phyloP scores from a whole-genome alignment of 2,797 vertebrate species.

The Spheniscus humboldti region DNA sequence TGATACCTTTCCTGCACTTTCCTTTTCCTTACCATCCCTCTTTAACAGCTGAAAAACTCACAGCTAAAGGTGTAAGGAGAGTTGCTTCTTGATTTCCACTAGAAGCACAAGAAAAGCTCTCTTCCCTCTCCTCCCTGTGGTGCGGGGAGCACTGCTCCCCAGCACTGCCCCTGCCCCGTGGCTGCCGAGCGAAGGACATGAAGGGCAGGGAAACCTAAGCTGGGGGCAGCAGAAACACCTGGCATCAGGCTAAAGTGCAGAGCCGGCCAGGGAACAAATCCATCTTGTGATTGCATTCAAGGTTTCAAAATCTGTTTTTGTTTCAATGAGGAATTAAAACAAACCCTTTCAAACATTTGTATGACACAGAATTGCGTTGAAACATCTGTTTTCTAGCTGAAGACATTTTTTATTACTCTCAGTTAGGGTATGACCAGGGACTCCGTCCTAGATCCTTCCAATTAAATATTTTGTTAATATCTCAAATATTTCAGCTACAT shows the following conservation, averaged over 20 bases:
- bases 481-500: not conserved
- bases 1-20: not conserved
- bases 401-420: not conserved
- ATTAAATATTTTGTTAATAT: not conserved
- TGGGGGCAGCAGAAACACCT: not conserved
- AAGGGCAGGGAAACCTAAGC: not conserved
- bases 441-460: not conserved
- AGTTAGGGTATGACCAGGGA: not conserved
- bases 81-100: not conserved
- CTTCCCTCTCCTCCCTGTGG: accelerated
- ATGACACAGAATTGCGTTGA: not conserved
- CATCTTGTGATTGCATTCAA: not conserved
- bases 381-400: conserved; percentile 16
- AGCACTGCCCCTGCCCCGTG: not conserved
- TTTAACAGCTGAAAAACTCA: not conserved
- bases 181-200: accelerated
- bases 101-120: not conserved
- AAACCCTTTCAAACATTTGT: conserved; percentile 6
- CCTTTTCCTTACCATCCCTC: not conserved
- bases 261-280: not conserved
- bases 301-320: not conserved
- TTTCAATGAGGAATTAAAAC: conserved; percentile 20
- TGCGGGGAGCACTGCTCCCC: not conserved
- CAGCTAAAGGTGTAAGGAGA: not conserved
- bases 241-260: not conserved